Base-by-base conservation (phyloP, 2,888 invertebrate genomes). In the Lepeophtheirus nordmannii region DNA sequence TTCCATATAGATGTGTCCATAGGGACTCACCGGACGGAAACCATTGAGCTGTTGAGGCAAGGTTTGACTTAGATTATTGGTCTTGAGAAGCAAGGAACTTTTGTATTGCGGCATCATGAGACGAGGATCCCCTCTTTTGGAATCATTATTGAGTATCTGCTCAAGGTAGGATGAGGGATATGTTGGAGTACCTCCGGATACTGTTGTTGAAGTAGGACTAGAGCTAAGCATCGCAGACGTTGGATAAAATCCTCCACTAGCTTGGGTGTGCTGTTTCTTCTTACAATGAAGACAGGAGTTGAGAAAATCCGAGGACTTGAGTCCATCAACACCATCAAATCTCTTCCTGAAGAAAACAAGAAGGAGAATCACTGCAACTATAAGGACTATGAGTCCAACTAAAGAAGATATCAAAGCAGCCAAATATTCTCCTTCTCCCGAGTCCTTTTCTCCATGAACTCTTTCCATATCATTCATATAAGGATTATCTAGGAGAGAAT, bases 401-500 rank as follows among this genome's bases (percentile, higher is more conserved):
- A 46, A 17, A 5, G 53, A 46, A 17, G 53, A 14, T n/a, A 46
- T 46, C n/a, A 46, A 17, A 5, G 53, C 53, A 1, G 53, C 53
- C 17, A 30, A 46, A 46, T 46, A 46, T 46, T 46, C 53, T 5
- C 53, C 17, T 46, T 46, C 53, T 46, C 17, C 53, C 8, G 14
- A 14, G 53, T 17, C 53, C 8, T n/a, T 46, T 14, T 46, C n/a
- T 46, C 17, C 53, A 14, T 46, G 53, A 46, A 46, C 30, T 30
- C 30, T 30, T 30, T 30, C 30, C 30, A 30, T 30, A 30, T 30
- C 30, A 7, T 30, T 30, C 30, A 30, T 30, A 30, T 30, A 30
- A 7, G 30, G 30, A 30, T 11, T 37, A n/a, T 56, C 22, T 7
- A 73, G 67, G 81, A 77, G 1, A 83, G 80, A 0, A 30, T 30